Evolutionary conservation across 2,888 invertebrate genomes (phyloP).

Genomic region (Cantharis flavilabris): DNA sequence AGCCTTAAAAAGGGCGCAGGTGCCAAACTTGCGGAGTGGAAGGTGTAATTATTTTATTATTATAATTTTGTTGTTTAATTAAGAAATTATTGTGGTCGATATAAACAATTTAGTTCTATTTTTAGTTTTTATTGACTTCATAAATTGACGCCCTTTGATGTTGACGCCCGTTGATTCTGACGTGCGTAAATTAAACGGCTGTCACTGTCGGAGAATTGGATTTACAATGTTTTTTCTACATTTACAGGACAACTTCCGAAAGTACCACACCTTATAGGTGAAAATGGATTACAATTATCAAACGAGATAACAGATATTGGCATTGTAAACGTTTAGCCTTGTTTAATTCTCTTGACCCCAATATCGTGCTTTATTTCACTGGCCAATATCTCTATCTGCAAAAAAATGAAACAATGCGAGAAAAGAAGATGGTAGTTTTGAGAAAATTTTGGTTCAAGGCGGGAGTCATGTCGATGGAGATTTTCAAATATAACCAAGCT

Average conservation of each 20-base stretch:
- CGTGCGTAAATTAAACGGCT: neutral
- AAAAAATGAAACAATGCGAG: neutral
- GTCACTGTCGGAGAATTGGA: neutral
- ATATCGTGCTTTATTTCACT: neutral
- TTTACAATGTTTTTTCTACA: neutral
- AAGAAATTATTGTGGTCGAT: neutral
- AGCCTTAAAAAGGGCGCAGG: neutral
- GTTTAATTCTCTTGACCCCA: neutral
- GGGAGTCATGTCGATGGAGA: too few species aligned
- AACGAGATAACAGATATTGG: neutral
- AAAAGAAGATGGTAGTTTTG: neutral
- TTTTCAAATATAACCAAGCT: neutral
- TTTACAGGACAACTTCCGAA: neutral
- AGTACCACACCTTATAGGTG: neutral
- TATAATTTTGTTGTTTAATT: neutral
- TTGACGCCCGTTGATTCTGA: neutral
- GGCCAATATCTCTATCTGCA: neutral
- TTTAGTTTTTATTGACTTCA: neutral
- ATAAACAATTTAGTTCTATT: neutral
- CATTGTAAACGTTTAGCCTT: neutral
- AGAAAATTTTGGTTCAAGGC: neutral
- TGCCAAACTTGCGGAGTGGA: neutral
- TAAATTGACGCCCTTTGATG: neutral
- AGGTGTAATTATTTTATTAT: neutral
- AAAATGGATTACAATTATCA: neutral